Conservation (phyloP, 2,797 vertebrate genomes). For the Ptychobarbus kaznakovi region DNA sequence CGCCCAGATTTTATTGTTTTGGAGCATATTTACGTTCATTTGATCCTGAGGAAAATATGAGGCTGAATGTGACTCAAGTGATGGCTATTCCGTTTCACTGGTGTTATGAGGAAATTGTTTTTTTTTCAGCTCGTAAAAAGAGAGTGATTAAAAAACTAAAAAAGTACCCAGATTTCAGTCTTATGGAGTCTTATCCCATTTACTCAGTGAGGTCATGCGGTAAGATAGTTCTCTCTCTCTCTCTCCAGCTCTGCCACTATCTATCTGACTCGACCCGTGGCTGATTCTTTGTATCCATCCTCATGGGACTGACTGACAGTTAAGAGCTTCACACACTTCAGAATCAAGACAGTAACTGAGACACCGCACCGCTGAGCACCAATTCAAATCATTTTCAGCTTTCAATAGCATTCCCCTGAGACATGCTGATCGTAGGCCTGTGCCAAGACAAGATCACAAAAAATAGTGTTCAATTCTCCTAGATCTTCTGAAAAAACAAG, state of each 20-base stretch:
- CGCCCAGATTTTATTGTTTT: constrained; percentile 38
- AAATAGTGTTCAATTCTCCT: background rate
- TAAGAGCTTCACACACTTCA: constrained; percentile 47
- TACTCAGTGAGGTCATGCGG: constrained; percentile 52
- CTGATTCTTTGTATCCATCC: constrained; percentile 29
- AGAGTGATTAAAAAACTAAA: constrained; percentile 37
- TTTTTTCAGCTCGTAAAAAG: constrained; percentile 17
- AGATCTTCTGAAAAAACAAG: background rate
- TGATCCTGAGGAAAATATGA: constrained; percentile 41
- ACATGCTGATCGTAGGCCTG: background rate
- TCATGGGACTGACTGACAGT: constrained; percentile 47
- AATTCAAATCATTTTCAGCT: constrained; percentile 28
- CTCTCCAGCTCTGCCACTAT: constrained; percentile 27
- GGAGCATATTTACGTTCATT: constrained; percentile 22
- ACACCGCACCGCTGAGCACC: background rate
- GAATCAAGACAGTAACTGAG: constrained; percentile 29
- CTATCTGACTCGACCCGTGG: constrained; percentile 7
- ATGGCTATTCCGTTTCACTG: constrained; percentile 30
- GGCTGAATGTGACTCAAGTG: constrained; percentile 22
- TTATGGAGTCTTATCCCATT: constrained; percentile 50
- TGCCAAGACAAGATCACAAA: constrained; percentile 7
- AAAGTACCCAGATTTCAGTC: constrained; percentile 38
- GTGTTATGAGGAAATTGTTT: constrained; percentile 16
- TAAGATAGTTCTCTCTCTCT: constrained; percentile 10
- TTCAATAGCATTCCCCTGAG: constrained; percentile 31